Base-by-base conservation (phyloP, 2,888 invertebrate genomes). In the Halocaridina rubra region DNA sequence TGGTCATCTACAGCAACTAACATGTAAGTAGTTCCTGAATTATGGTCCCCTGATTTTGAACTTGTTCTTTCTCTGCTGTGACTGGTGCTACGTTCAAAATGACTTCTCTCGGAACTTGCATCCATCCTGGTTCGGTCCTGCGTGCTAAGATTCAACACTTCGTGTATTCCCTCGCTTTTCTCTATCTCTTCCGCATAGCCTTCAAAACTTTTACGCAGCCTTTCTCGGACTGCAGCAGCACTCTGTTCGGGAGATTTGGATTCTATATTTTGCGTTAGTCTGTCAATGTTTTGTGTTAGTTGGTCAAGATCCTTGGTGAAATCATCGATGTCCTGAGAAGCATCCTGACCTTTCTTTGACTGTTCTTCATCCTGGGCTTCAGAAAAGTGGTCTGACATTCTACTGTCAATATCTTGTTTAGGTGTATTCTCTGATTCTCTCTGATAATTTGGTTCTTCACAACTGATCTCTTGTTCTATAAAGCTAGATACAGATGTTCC, bases 1-100 rank as follows among this genome's bases (percentile, higher is more conserved):
- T 88, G 88, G 19, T 82, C 88, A 77, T 88, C 88, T 7, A 88
- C 88, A 19, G 88, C 88, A n/a, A 88, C 88, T n/a, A 88, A 39
- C 88, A 88, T 88, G 39, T 86, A 88, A 3, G 88, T 81, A 10
- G 86, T 81, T 1, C 88, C 88, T 30, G 86, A 76, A 46, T 75
- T 74, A 3, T n/a, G 29, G 29, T 80, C 80, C 10, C 80, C 64
- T 61, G 74, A 27, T 33, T 72, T 77, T 30, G 19, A 30, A 24
- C 7, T 27, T 16, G 27, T 10, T 7, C 29, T 32, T 2, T 59
- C 13, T 32, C 19, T 61, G 22, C 32, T 77, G n/a, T 77, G 22
- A 32, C 22, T 29, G 33, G 32, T 24, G 22, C 39, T 39, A 32
- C 39, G 33, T n/a, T 72, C 39, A 19, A 8, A 29, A n/a, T 57